Evolutionary conservation across 2,797 vertebrate species (phyloP).

Genomic region (Mallotus villosus): DNA sequence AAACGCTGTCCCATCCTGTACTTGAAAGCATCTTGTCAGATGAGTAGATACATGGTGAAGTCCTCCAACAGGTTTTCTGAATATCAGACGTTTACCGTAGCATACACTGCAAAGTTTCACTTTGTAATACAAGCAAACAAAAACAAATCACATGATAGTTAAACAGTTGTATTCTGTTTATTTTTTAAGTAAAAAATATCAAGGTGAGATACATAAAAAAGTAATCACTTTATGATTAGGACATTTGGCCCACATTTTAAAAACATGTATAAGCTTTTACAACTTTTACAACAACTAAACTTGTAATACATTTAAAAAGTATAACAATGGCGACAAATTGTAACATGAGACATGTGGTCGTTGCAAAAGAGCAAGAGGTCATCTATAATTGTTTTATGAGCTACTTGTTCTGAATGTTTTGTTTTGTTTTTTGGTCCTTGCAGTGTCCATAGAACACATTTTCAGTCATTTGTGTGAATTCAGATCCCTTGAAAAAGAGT

Average conservation of each 20-base stretch:
- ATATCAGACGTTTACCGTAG: too few relatives aligned
- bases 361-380: conserved; percentile 16
- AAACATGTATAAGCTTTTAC: conserved; percentile 2
- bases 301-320: not conserved
- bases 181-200: not conserved
- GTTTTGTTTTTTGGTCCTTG: conserved; percentile 3
- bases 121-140: not conserved
- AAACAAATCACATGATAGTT: not conserved
- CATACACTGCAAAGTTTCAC: not conserved
- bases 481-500: not conserved
- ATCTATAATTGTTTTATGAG: conserved; percentile 9
- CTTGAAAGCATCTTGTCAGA: not conserved
- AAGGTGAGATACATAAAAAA: not conserved
- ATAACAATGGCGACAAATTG: not conserved
- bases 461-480: not conserved
- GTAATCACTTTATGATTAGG: not conserved
- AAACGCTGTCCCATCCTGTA: not conserved
- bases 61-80: too few relatives aligned
- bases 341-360: not conserved
- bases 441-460: not conserved
- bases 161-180: conserved; percentile 1
- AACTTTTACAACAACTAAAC: not conserved
- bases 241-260: conserved; percentile 18
- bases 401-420: not conserved
- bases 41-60: not conserved